phyloP scores from a whole-genome alignment of 2,797 vertebrate species.

The Diplodus puntazzo region DNA sequence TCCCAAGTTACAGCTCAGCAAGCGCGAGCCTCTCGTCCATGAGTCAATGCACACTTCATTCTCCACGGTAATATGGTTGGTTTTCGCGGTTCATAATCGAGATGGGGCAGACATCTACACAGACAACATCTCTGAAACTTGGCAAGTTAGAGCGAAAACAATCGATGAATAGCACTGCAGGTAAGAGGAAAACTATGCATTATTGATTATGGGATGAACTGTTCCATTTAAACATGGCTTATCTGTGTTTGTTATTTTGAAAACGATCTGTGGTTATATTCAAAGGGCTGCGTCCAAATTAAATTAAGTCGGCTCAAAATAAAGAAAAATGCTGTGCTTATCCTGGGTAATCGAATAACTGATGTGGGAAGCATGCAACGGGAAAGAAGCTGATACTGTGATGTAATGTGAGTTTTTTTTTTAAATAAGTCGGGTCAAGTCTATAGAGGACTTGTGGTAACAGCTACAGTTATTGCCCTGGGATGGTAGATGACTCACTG shows the following conservation, averaged over 20 bases:
- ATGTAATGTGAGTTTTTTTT: neutral
- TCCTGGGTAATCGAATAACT: conserved; percentile 17
- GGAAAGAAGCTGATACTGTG: conserved; percentile 10
- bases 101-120: too few relatives aligned
- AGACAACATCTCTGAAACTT: too few relatives aligned
- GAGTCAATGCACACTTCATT: too few relatives aligned
- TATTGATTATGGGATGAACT: neutral
- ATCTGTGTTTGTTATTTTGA: neutral
- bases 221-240: neutral
- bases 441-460: conserved; percentile 57
- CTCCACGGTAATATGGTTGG: too few relatives aligned
- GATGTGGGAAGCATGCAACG: conserved; percentile 4
- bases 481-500: conserved; percentile 68
- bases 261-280: neutral
- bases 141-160: too few relatives aligned
- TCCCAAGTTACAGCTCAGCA: too few relatives aligned
- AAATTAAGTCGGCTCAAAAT: neutral
- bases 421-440: conserved; percentile 26
- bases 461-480: conserved; percentile 32
- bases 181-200: too few relatives aligned
- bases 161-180: too few relatives aligned
- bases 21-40: too few relatives aligned
- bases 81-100: too few relatives aligned
- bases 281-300: neutral
- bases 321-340: neutral